Conservation (phyloP, 2,797 vertebrate genomes). For the Cynopterus sphinx region DNA sequence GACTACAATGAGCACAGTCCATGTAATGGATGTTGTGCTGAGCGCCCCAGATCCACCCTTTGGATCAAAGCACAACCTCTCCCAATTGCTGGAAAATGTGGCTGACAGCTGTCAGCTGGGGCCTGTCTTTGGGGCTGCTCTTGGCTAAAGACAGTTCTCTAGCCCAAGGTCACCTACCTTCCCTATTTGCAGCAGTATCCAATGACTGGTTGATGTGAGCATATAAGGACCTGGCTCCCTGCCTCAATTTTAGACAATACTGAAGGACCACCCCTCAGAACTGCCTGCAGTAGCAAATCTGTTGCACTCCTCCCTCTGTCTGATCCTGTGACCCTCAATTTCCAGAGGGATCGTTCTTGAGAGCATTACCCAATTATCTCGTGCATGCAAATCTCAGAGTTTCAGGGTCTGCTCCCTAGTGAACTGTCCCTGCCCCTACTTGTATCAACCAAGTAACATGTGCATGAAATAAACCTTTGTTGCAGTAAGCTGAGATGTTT, state of each 20-base stretch:
- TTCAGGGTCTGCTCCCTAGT: not conserved
- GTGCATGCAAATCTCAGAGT: not conserved
- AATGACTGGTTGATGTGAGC: not conserved
- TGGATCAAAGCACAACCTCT: not conserved
- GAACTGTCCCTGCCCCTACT: not conserved
- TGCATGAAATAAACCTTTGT: not conserved
- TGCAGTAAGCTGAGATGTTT: conserved; percentile 22
- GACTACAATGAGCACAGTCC: not conserved
- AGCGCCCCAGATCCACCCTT: not conserved
- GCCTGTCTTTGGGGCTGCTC: not conserved
- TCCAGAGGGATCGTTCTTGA: not conserved
- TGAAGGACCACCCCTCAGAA: not conserved
- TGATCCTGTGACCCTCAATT: not conserved
- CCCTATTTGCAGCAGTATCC: not conserved
- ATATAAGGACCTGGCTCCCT: not conserved
- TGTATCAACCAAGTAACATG: not conserved
- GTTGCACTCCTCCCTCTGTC: not conserved
- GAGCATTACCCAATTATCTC: not conserved
- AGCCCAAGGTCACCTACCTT: not conserved
- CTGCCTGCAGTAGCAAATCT: not conserved
- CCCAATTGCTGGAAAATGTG: not conserved
- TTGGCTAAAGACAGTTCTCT: conserved; percentile 4
- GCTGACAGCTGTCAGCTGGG: not conserved
- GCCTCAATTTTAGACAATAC: not conserved
- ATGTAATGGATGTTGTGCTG: not conserved